phyloP scores from a whole-genome alignment of 2,888 invertebrate genomes.

The Plagodis dolabraria region DNA sequence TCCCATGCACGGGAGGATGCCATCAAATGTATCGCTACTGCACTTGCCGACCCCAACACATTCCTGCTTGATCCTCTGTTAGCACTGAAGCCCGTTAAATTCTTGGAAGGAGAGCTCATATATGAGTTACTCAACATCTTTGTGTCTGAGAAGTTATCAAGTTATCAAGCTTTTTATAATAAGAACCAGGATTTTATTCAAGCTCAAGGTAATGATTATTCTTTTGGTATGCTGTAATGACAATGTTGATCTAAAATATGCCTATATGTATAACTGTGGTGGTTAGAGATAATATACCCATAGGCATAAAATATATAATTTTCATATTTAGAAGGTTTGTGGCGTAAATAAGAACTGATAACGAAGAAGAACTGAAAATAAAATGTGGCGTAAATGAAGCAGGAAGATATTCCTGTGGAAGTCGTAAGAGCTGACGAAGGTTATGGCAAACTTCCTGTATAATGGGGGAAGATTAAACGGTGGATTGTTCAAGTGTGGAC shows the following conservation, averaged over 20 bases:
- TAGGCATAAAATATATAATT: neutral
- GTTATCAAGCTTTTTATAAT: constrained; percentile 96
- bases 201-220: constrained; percentile 78
- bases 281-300: neutral
- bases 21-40: constrained; percentile 97
- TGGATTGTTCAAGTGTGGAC: no score
- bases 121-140: constrained; percentile 97
- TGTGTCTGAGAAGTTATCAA: constrained; percentile 96
- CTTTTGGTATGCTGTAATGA: no score
- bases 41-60: constrained; percentile 97
- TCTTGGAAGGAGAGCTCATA: constrained; percentile 97
- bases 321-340: no score
- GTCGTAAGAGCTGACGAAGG: no score
- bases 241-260: no score
- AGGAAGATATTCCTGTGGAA: no score
- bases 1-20: constrained; percentile 98
- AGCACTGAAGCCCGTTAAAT: constrained; percentile 96
- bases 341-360: no score
- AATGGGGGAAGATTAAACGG: no score
- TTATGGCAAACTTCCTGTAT: no score
- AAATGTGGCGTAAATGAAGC: no score
- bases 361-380: no score
- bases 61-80: constrained; percentile 97
- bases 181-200: constrained; percentile 96
- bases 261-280: neutral